Percentiles rank a stretch among this genome's conserved stretches.
Conservation (phyloP, 2,113 vertebrate species). For the Felis chaus region DNA sequence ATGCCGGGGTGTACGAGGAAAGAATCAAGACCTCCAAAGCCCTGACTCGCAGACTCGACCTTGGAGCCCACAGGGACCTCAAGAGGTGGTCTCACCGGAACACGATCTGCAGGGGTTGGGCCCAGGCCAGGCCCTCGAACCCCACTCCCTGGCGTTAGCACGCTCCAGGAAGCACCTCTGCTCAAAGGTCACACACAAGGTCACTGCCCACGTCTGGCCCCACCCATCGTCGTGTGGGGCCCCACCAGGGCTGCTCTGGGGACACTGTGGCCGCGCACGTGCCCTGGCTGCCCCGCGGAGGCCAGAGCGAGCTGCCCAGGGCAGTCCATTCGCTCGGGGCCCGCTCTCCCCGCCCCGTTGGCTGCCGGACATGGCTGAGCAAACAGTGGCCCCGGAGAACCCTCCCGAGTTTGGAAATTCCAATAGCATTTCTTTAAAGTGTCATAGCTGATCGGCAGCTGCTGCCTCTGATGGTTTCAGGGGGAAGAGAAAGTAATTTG, state of each 20-base stretch:
- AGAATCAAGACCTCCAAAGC: background rate
- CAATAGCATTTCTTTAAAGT: background rate
- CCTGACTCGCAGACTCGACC: background rate
- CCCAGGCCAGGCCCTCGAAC: background rate
- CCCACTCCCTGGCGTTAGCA: background rate
- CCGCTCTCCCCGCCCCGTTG: accelerated
- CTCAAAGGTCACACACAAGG: background rate
- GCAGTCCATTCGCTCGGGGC: accelerated
- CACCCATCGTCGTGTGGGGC: accelerated
- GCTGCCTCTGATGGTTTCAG: background rate
- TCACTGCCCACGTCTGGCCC: background rate
- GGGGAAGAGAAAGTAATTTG: background rate
- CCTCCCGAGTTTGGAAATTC: accelerated
- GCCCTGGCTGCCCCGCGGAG: accelerated
- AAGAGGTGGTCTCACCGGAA: no score
- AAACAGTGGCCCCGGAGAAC: accelerated
- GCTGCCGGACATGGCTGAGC: accelerated
- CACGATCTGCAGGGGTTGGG: background rate
- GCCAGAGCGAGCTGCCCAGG: accelerated
- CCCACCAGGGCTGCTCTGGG: background rate
- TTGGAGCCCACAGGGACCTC: background rate
- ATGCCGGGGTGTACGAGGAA: accelerated
- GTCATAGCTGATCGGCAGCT: background rate
- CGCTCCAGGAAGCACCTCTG: background rate
- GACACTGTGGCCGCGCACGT: accelerated